phyloP scores from a whole-genome alignment of 2,797 vertebrate species.

The Gadopsis bispinosus region DNA sequence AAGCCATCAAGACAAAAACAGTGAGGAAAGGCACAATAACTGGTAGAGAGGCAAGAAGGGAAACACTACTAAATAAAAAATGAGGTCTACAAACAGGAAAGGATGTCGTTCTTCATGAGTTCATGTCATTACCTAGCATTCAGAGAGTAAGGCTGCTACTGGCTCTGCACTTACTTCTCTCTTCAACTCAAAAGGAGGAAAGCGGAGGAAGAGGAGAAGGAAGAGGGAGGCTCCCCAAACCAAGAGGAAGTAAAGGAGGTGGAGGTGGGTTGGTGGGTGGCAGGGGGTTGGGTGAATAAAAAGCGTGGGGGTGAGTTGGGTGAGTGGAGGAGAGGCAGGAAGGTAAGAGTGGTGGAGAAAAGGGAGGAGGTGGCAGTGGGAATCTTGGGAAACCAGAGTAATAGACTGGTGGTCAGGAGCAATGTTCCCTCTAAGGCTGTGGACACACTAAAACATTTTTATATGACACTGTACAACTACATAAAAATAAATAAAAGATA shows the following conservation, averaged over 20 bases:
- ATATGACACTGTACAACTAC: background rate
- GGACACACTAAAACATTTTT: constrained; percentile 50
- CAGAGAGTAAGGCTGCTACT: constrained; percentile 88
- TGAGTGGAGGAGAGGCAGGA: constrained; percentile 64
- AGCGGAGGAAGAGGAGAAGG: constrained; percentile 77
- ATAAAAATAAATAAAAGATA: background rate
- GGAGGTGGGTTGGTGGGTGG: constrained; percentile 61
- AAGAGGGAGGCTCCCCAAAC: constrained; percentile 75
- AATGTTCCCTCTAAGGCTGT: constrained; percentile 66
- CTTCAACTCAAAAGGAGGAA: constrained; percentile 84
- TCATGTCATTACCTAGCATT: constrained; percentile 75
- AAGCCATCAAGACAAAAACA: constrained; percentile 17
- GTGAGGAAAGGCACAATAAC: constrained; percentile 35
- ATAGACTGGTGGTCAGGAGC: constrained; percentile 52
- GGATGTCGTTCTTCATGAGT: constrained; percentile 72
- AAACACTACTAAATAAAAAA: constrained; percentile 71
- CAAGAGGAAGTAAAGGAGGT: constrained; percentile 69
- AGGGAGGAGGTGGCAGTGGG: constrained; percentile 50
- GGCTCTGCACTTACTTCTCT: constrained; percentile 88
- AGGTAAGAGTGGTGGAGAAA: constrained; percentile 53
- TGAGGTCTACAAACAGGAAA: constrained; percentile 70
- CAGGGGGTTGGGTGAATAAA: constrained; percentile 50
- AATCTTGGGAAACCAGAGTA: constrained; percentile 56
- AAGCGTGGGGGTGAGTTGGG: constrained; percentile 61
- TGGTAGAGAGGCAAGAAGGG: constrained; percentile 49